Evolutionary conservation across 2,797 vertebrate species (phyloP), one percentile per base, ranked within the genome.

Genomic region (Mareca strepera): DNA sequence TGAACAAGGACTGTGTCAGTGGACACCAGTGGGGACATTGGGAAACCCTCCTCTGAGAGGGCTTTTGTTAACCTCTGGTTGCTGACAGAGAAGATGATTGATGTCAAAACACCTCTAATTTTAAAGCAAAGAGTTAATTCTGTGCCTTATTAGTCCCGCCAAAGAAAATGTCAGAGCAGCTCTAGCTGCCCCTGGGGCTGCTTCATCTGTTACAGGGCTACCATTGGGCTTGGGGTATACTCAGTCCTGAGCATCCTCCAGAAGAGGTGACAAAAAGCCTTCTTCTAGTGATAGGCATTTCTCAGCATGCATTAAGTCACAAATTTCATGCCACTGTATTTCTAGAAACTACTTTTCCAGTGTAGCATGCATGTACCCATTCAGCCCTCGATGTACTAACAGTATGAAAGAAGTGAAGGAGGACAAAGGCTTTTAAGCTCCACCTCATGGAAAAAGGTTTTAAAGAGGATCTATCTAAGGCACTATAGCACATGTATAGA

Each of bases 1-100:
- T 9, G 22, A 29, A 58, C 5, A 56, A 11, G 18, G 17, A 6
- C 7, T 12, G 46, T 12, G 46, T 16, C 4, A 0, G 50, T 1
- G 9, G 48, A 9, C 50, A 48, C 18, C 59, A 58, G 62, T 0
- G 0, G 62, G n/a, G 43, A 33, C 50, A 37, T 29, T 13, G 26
- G 50, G 23, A 63, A 74, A 39, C 18, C 12, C 17, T 43, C 15
- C 16, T 10, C 64, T 12, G 18, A 16, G n/a, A 66, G 28, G 18
- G 55, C 35, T 88, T 29, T 78, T 41, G 7, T 0, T 5, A 22
- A 13, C 37, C 2, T 4, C 25, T 11, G 11, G 3, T 6, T 4
- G 20, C 62, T 46, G 55, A 4, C n/a, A 22, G 41, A 50, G 10
- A 20, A 50, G 10, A 20, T 21, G 23, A 33, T 0, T 12, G n/a